phyloP scores from a whole-genome alignment of 2,888 invertebrate species.

The Esperia sulphurella region DNA sequence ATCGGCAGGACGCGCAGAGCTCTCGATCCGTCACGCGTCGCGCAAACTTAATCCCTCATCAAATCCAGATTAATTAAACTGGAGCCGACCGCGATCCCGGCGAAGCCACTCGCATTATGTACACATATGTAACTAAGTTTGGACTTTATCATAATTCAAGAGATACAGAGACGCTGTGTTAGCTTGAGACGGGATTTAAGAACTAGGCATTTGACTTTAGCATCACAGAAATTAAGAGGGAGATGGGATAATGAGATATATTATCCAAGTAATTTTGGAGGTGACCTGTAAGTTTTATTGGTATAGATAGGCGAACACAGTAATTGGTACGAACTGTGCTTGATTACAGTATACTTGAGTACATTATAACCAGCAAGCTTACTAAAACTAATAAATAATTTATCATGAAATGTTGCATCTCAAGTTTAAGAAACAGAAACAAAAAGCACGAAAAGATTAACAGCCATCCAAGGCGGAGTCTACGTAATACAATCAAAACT shows the following conservation, averaged over 20 bases:
- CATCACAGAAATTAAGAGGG: too few species aligned
- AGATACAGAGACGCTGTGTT: not conserved
- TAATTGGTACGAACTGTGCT: too few species aligned
- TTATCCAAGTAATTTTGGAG: too few species aligned
- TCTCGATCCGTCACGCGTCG: slow-evolving; percentile 73
- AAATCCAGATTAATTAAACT: slow-evolving; percentile 76
- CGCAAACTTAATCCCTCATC: slow-evolving; percentile 73
- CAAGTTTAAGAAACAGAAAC: slow-evolving; percentile 36
- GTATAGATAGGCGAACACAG: too few species aligned
- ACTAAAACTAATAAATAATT: slow-evolving; percentile 16
- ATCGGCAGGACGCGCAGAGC: slow-evolving; percentile 39
- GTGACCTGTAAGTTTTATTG: too few species aligned
- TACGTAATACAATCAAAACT: slow-evolving; percentile 75
- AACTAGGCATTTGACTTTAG: not conserved
- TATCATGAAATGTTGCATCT: slow-evolving; percentile 26
- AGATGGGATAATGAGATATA: too few species aligned
- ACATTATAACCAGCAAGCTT: not conserved
- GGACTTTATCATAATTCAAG: slow-evolving; percentile 17
- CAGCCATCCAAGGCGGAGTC: slow-evolving; percentile 50
- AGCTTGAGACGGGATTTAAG: not conserved
- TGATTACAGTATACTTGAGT: too few species aligned
- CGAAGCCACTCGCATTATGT: slow-evolving; percentile 48
- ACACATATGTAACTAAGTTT: slow-evolving; percentile 30
- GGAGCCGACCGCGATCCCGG: slow-evolving; percentile 56
- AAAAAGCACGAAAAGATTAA: slow-evolving; percentile 54